Base-by-base conservation (phyloP, 2,888 invertebrate genomes). In the Drosophila siamana region DNA sequence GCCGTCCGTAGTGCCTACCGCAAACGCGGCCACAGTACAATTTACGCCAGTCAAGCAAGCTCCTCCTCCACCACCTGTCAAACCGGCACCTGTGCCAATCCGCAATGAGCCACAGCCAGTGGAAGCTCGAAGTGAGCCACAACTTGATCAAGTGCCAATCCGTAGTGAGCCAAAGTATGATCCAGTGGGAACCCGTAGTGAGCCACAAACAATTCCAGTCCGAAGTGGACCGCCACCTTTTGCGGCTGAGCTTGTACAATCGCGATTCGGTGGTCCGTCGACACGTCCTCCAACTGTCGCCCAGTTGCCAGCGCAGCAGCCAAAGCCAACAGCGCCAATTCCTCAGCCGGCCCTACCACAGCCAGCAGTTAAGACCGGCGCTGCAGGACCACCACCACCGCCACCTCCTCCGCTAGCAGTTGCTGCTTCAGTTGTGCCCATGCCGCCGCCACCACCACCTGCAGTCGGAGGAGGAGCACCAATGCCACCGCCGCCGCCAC, bases 401-500 rank as follows among this genome's bases (percentile, higher is more conserved):
- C 61, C 73, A n/a, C 28, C 72, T 8, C 52, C 52, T 7, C 41
- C 41, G 5, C 48, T 69, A 19, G n/a, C 15, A 22, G 6, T 13
- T 15, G 52, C 44, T 7, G 19, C 22, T 2, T 7, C n/a, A n/a
- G 65, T 47, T 0, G 56, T 46, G 9, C 76, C 72, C n/a, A 50
- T 61, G 2, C 74, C 70, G 15, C 68, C 74, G 0, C 74, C 76
- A 13, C 75, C 76, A 11, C 78, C 80, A 7, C 51, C 74, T 13
- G 52, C 74, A n/a, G n/a, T n/a, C n/a, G 36, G 41, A 30, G 30
- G n/a, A n/a, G 65, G 66, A 44, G 56, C 56, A 6, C 69, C 74
- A 6, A 72, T 71, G 22, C 77, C 80, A 38, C 76, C 79, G 24
- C 57, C 69, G n/a, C 80, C 74, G 2, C n/a, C n/a, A n/a, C 73